Evolutionary conservation across 2,797 vertebrate genomes (phyloP), one percentile per base, ranked within the genome.

Genomic region (Craterocephalus amniculus): DNA sequence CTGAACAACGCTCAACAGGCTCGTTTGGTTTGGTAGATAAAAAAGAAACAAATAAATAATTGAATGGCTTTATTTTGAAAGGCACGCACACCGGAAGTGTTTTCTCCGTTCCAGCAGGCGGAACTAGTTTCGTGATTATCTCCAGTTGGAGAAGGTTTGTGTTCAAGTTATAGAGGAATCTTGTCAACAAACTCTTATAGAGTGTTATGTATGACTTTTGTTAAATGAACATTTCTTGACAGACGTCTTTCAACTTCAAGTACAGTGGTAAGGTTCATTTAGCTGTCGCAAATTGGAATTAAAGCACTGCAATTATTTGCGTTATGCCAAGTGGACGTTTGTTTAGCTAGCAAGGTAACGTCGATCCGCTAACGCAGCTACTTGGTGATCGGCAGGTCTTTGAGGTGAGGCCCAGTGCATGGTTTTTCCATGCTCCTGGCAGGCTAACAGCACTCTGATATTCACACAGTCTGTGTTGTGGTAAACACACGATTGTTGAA

Each of bases 301-400:
- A 32, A 65, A 74, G 26, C 43, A 66, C 26, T 75, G 72, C 38
- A 64, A 71, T 77, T 70, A 45, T 71, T 43, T 52, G 32, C 61
- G 78, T 74, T 77, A 26, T 65, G n/a, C 59, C 61, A 70, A 78
- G 78, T 83, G 79, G 70, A 82, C 70, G 88, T 84, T 80, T 88
- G 81, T 87, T 88, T 84, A 87, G 92, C 90, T 92, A 91, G 84
- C 84, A 66, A 67, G 71, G 70, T 80, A 88, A 80, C 79, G 76
- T 67, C 67, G 72, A 73, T 58, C 45, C 51, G 90, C 88, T 88
- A 90, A 81, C 84, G 66, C 72, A 83, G 81, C 78, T 82, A 80
- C 80, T 70, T 67, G 64, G 43, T 48, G 3, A 74, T 83, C 66
- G 82, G 45, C 80, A 83, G 74, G 78, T 81, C 74, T 55, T 13